Base-by-base conservation (phyloP, 2,113 vertebrate genomes). In the Mystacornis crossleyi region DNA sequence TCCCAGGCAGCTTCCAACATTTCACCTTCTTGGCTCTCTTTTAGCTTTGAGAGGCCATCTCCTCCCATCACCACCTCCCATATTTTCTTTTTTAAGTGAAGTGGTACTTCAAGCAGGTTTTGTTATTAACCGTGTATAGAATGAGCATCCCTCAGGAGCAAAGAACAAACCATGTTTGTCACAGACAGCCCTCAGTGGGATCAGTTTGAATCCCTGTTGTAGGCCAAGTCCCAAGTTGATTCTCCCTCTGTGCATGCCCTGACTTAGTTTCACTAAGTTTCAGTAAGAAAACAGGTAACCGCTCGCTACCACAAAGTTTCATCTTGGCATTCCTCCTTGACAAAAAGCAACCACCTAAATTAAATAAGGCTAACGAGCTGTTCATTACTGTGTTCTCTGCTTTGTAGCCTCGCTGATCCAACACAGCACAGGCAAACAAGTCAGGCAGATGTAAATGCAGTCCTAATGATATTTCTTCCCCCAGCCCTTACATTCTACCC, bases 51-150 rank as follows among this genome's bases (percentile, higher is more conserved):
- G 47, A 71, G 36, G 24, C 4, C 24, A 29, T 10, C 42, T 66
- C 3, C 26, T 53, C 2, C 4, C 24, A 29, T 10, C 42, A 70
- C 3, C 26, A 57, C 2, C 3, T 4, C 3, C 6, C 2, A 5
- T 36, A 28, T 20, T 53, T 72, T 47, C 10, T 48, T 31, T 81
- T 47, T 36, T 5, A 71, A 53, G 38, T 36, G 2, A 84, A 73
- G 11, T 21, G 5, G 36, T 50, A 91, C 24, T 64, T 74, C 12
- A 70, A 67, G n/a, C 7, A 89, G 20, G 16, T 26, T 62, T 86
- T 70, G 75, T 65, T 65, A n/a, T 71, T 67, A 81, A 51, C 34
- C 14, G 18, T 36, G 6, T 10, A 31, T 8, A 79, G 12, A 75
- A 48, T 48, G 6, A 3, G 73, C 40, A 85, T 42, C 15, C 4